Evolutionary conservation across 2,888 invertebrate species (phyloP), one percentile per base, ranked within the genome.

Genomic region (Thalpophila matura): DNA sequence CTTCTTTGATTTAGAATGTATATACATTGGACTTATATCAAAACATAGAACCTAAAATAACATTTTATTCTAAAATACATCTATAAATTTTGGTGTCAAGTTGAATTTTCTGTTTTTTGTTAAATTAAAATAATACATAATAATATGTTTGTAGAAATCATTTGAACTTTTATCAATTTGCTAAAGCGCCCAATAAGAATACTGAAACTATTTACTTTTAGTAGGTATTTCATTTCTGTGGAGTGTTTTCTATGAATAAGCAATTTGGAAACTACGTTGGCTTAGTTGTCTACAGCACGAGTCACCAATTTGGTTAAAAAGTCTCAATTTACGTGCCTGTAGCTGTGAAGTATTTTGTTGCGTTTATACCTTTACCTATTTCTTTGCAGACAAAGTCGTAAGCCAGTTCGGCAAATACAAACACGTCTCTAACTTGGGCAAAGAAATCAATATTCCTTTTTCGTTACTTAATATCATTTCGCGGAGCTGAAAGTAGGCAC

Each of bases 1-100:
- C 45, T 50, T 50, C 31, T 58, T 58, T 59, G 43, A 49, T 29
- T 74, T 43, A 47, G 27, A 67, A 58, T 38, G 60, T 53, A 38
- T 43, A 68, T 68, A 53, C 49, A 57, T 20, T 6, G 10, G 6
- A 20, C 62, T 51, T 45, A 18, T 40, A 27, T 40, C 29, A 50
- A 38, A 63, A 40, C 22, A 51, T 40, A 24, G 1, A 16, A 42
- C 6, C 10, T 37, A 27, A n/a, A 40, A 31, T 14, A 26, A 27
- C 12, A 27, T 62, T 5, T n/a, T 7, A 31, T 46, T 55, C 4
- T 22, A 12, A 45, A 29, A 18, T 2, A 6, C 9, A 33, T 27
- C 6, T 38, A 16, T 38, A 9, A n/a, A 12, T 14, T n/a, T 27
- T n/a, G 26, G 1, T 33, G n/a, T n/a, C n/a, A n/a, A n/a, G n/a